Percentiles rank a stretch among this genome's conserved stretches.
These are phyloP conservation scores for Cephus sareptanus DNA, from an alignment of 2,888 invertebrate species.

Conservation along the genomic window DNA sequence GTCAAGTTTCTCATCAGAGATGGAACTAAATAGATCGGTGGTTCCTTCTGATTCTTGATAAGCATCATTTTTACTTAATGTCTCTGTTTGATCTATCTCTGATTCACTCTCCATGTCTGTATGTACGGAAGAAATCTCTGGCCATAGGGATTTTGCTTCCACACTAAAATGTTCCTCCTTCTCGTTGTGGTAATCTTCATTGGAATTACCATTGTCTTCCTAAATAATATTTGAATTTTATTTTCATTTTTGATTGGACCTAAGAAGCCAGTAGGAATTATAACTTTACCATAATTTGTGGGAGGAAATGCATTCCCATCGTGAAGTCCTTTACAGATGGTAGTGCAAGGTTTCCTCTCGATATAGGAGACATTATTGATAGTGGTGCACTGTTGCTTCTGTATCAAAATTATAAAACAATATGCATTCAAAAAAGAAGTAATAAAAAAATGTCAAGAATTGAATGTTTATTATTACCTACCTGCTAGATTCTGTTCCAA, in stretches of 20 bases:
- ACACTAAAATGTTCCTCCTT: slow-evolving; percentile 33
- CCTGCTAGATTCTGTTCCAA: slow-evolving; percentile 34
- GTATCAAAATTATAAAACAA: not conserved
- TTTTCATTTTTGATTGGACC: not conserved
- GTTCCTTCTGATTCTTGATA: not conserved
- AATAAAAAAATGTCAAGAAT: slow-evolving; percentile 1
- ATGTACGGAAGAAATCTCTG: slow-evolving; percentile 3
- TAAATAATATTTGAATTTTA: slow-evolving; percentile 4
- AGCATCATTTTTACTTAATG: slow-evolving; percentile 10
- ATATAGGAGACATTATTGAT: slow-evolving; percentile 15
- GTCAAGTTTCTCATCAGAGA: slow-evolving; percentile 38
- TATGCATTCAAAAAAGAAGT: not conserved
- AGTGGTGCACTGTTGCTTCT: slow-evolving; percentile 18
- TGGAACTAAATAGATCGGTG: slow-evolving; percentile 7
- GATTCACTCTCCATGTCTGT: slow-evolving; percentile 24
- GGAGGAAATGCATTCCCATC: slow-evolving; percentile 32
- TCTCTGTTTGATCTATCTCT: slow-evolving; percentile 22
- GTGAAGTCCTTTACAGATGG: slow-evolving; percentile 19
- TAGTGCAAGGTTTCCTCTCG: slow-evolving; percentile 17
- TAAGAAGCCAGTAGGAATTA: not conserved
- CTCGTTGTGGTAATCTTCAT: slow-evolving; percentile 16
- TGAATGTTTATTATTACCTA: slow-evolving; percentile 24
- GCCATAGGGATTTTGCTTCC: slow-evolving; percentile 38
- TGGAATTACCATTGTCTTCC: slow-evolving; percentile 1
- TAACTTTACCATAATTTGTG: slow-evolving; percentile 33